Evolutionary conservation across 1,140 invertebrate species (phyloP).

Genomic region (Phocides pigmalion): DNA sequence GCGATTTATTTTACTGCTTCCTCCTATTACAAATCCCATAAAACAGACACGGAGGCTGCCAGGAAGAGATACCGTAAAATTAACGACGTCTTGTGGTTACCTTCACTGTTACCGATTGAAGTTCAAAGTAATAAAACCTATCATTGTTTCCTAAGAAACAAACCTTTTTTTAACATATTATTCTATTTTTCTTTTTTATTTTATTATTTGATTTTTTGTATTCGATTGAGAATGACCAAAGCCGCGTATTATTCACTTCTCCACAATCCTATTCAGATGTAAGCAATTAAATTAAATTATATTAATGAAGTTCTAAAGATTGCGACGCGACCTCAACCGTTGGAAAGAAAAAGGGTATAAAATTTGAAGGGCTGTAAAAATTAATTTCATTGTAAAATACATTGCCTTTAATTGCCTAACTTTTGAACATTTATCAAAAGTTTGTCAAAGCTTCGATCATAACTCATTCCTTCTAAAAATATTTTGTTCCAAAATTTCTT

Average conservation of each 20-base stretch:
- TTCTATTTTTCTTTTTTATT: no score
- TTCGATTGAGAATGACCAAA: no score
- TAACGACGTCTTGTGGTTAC: conserved; percentile 1
- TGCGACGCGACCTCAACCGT: no score
- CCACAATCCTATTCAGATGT: no score
- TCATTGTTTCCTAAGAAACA: no score
- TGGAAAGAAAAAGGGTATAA: no score
- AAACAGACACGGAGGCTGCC: neutral
- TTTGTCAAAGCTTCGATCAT: conserved; percentile 9
- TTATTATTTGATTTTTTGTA: no score
- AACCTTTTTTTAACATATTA: no score
- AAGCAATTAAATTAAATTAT: no score
- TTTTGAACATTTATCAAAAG: conserved; percentile 5
- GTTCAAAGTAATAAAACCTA: neutral
- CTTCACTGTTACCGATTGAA: conserved; percentile 2
- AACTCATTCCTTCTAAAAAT: neutral
- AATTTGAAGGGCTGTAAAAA: no score
- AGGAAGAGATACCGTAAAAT: conserved; percentile 11
- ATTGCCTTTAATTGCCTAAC: conserved; percentile 2
- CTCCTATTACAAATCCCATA: conserved; percentile 9
- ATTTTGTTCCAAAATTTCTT: conserved; percentile 7
- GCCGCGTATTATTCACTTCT: no score
- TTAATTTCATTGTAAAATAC: neutral
- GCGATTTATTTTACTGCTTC: conserved; percentile 13
- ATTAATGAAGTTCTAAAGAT: no score